Conservation (phyloP, 2,113 vertebrate genomes). For the Ia io region DNA sequence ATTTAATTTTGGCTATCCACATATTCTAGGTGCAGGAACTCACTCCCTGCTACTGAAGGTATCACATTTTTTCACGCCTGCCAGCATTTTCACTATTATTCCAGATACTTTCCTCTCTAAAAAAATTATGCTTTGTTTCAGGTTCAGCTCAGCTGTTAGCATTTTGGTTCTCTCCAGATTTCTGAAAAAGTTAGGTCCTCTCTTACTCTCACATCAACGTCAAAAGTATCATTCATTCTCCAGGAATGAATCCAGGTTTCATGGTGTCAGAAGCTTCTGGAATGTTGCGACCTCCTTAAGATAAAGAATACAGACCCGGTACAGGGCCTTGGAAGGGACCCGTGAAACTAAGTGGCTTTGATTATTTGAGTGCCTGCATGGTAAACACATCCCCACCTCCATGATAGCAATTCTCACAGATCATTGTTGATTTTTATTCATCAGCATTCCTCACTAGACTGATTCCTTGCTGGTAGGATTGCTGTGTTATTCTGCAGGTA, state of each 20-base stretch:
- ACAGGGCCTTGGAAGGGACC: not conserved
- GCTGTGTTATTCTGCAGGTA: not conserved
- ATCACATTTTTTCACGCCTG: not conserved
- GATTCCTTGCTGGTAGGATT: not conserved
- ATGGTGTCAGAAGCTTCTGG: not conserved
- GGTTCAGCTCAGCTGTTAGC: not conserved
- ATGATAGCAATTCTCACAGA: not conserved
- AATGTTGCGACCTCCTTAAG: not conserved
- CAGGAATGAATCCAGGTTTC: not conserved
- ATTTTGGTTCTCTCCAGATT: not conserved
- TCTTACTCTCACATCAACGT: not conserved
- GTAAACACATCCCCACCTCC: not conserved
- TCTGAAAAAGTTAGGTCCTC: not conserved
- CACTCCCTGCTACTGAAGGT: not conserved
- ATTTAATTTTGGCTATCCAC: not conserved
- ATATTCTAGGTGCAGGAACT: not conserved
- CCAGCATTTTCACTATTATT: not conserved
- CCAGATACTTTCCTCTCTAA: not conserved
- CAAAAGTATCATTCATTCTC: not conserved
- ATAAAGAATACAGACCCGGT: not conserved
- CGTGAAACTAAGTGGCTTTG: not conserved
- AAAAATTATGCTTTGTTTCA: not conserved
- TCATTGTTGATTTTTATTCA: not conserved
- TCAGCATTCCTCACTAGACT: not conserved
- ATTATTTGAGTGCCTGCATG: not conserved